These are phyloP conservation scores for Nothoprocta pentlandii DNA, from an alignment of 2,113 vertebrate genomes.

Conservation along the genomic window DNA sequence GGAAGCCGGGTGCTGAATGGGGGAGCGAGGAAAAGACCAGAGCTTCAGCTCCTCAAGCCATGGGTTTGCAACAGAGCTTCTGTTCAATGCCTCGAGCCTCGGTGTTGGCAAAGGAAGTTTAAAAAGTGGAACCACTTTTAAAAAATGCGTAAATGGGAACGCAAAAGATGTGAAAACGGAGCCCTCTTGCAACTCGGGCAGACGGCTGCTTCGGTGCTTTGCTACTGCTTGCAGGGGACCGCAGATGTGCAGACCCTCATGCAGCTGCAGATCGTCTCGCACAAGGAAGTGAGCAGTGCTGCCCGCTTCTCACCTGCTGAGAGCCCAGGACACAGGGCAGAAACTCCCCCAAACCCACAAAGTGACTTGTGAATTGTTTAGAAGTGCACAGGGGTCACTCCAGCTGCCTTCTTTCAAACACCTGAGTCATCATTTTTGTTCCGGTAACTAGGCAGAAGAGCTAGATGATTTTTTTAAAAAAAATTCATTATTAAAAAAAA, in stretches of 20 bases:
- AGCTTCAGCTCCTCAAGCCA: neutral
- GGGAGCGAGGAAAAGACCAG: conserved; percentile 27
- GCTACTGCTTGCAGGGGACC: neutral
- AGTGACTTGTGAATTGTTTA: neutral
- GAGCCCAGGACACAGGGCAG: neutral
- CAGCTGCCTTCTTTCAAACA: conserved; percentile 4
- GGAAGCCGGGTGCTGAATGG: neutral
- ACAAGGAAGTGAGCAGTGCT: neutral
- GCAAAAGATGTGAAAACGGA: neutral
- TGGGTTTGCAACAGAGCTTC: conserved; percentile 22
- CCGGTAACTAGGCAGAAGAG: neutral
- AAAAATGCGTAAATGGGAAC: neutral
- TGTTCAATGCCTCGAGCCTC: neutral
- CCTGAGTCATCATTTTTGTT: neutral
- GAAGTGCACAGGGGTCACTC: neutral
- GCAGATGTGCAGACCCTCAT: neutral
- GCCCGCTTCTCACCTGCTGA: neutral
- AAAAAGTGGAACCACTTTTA: neutral
- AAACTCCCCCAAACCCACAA: neutral
- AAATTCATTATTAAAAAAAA: neutral
- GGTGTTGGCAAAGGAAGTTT: neutral
- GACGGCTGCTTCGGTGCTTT: neutral
- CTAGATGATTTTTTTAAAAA: neutral
- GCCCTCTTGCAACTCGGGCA: neutral
- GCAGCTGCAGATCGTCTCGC: neutral